A percentile compares a stretch with the other conserved stretches of the same genome.
These are phyloP conservation scores for Ostrea edulis DNA, from an alignment of 1,140 invertebrate species.

Conservation along the genomic window DNA sequence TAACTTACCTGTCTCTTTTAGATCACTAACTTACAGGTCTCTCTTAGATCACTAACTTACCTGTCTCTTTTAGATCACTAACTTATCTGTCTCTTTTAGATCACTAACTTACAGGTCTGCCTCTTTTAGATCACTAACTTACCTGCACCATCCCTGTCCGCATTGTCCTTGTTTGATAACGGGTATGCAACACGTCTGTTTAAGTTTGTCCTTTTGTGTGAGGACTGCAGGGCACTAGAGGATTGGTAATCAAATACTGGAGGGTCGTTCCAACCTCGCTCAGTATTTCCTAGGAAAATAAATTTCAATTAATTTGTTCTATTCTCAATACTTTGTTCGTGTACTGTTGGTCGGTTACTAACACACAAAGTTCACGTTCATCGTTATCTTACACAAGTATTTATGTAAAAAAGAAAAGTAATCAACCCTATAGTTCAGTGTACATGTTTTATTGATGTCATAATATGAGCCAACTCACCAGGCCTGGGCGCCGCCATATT, in stretches of 20 bases:
- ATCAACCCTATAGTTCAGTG: too few relatives aligned
- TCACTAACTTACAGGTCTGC: background rate
- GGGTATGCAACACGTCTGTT: constrained; percentile 71
- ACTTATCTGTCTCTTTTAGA: too few relatives aligned
- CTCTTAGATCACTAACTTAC: too few relatives aligned
- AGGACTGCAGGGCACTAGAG: constrained; percentile 37
- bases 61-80: too few relatives aligned
- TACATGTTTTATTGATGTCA: too few relatives aligned
- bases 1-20: too few relatives aligned
- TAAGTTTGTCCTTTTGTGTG: constrained; percentile 57
- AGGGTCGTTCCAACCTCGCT: constrained; percentile 76
- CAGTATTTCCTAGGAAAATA: constrained; percentile 66
- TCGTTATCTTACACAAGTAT: too few relatives aligned
- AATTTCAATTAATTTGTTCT: background rate
- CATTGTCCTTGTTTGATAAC: background rate
- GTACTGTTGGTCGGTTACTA: too few relatives aligned
- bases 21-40: too few relatives aligned
- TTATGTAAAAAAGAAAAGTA: too few relatives aligned
- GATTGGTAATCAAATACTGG: constrained; percentile 66
- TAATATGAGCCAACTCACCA: constrained; percentile 64
- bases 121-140: background rate
- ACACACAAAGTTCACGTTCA: too few relatives aligned
- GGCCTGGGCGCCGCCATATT: constrained; percentile 68
- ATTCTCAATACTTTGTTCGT: too few relatives aligned
- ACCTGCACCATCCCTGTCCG: background rate